Conservation (phyloP, 2,797 vertebrate species). For the Caiman crocodilus region DNA sequence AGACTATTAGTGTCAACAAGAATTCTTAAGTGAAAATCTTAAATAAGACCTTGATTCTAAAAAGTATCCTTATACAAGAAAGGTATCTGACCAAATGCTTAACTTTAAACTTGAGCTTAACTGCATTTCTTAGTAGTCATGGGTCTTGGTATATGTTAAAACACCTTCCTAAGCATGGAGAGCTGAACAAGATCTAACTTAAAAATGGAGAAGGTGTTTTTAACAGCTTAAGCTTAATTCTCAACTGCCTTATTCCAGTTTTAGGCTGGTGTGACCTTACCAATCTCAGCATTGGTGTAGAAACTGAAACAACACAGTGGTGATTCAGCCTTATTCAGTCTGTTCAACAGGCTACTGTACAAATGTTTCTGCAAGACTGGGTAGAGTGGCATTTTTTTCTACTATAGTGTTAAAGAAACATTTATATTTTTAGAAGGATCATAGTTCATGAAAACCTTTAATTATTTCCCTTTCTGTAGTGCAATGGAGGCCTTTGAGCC, state of each 20-base stretch:
- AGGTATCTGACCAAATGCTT: background rate
- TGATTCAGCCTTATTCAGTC: constrained; percentile 3
- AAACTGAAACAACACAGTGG: constrained; percentile 46
- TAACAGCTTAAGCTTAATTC: background rate
- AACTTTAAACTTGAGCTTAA: background rate
- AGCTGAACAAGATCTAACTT: too few species aligned
- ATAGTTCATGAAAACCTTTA: background rate
- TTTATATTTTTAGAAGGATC: constrained; percentile 6
- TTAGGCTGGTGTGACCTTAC: constrained; percentile 39
- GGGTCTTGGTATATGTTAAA: background rate
- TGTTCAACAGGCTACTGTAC: constrained; percentile 33
- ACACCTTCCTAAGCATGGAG: background rate
- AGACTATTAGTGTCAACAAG: background rate
- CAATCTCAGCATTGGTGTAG: constrained; percentile 15
- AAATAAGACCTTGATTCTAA: constrained; percentile 13
- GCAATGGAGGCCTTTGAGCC: background rate
- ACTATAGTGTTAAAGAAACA: constrained; percentile 3
- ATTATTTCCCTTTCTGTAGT: background rate
- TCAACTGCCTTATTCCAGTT: constrained; percentile 51
- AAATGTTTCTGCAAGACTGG: background rate
- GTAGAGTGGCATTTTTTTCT: background rate
- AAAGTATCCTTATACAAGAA: constrained; percentile 7
- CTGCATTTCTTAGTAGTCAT: background rate
- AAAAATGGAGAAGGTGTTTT: constrained; percentile 8
- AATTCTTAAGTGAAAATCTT: constrained; percentile 14